Evolutionary conservation across 2,113 vertebrate genomes (phyloP).

Genomic region (Polypterus bichir): DNA sequence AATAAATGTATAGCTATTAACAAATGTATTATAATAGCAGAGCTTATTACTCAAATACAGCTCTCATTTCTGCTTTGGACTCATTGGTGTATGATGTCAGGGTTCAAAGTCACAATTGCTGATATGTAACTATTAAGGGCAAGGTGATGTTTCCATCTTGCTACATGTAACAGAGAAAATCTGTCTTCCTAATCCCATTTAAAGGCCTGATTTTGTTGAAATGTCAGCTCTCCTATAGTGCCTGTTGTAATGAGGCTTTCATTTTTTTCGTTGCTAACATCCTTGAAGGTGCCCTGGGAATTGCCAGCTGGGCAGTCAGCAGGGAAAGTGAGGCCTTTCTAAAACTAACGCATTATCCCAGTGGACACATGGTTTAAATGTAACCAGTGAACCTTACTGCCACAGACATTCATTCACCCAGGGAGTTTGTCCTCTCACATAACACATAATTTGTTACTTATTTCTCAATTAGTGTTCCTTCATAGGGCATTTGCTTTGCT

Average conservation of each 20-base stretch:
- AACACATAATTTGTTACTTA: slow-evolving; percentile 36
- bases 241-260: slow-evolving; percentile 16
- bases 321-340: slow-evolving; percentile 23
- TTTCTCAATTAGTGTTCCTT: slow-evolving; percentile 44
- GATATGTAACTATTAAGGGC: slow-evolving; percentile 10
- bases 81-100: not conserved
- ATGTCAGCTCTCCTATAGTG: slow-evolving; percentile 19
- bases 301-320: slow-evolving; percentile 36
- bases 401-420: slow-evolving; percentile 13
- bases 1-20: no score
- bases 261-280: slow-evolving; percentile 19
- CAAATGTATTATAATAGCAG: no score
- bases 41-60: no score
- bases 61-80: no score
- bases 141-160: slow-evolving; percentile 14
- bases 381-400: slow-evolving; percentile 25
- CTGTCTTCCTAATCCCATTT: not conserved
- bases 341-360: slow-evolving; percentile 22
- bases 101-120: slow-evolving; percentile 5
- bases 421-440: slow-evolving; percentile 33
- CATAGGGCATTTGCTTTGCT: slow-evolving; percentile 28
- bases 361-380: slow-evolving; percentile 25
- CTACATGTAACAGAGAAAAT: not conserved
- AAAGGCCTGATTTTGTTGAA: slow-evolving; percentile 7
- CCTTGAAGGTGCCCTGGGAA: slow-evolving; percentile 25